Percentiles rank a stretch among this genome's conserved stretches.
Evolutionary conservation across 2,797 vertebrate species (phyloP).

Genomic region (Atherinosoma microstoma): DNA sequence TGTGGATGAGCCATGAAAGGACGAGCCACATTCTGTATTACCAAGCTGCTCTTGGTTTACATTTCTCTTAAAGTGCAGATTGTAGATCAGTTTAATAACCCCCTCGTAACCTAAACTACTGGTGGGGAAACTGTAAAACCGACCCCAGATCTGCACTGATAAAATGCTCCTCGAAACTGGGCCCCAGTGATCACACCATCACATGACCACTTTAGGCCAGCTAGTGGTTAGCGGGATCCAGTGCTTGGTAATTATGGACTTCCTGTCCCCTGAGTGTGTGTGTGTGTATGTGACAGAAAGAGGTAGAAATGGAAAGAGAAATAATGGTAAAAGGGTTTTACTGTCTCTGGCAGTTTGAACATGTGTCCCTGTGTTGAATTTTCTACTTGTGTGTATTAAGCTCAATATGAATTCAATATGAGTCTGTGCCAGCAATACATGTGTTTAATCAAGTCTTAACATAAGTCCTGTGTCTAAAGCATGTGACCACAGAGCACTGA

Average conservation of each 20-base stretch:
- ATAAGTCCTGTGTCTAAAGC: not conserved
- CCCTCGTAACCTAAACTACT: slow-evolving; percentile 39
- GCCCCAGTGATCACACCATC: slow-evolving; percentile 47
- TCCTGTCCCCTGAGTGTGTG: slow-evolving; percentile 40
- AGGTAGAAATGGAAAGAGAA: slow-evolving; percentile 6
- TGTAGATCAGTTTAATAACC: slow-evolving; percentile 49
- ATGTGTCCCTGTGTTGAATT: not conserved
- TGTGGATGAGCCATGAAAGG: slow-evolving; percentile 19
- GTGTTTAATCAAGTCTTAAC: slow-evolving; percentile 22
- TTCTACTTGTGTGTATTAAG: not conserved
- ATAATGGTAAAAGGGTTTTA: slow-evolving; percentile 23
- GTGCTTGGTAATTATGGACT: slow-evolving; percentile 73
- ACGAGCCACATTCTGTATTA: slow-evolving; percentile 17
- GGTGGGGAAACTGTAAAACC: slow-evolving; percentile 37
- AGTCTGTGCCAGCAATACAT: slow-evolving; percentile 51
- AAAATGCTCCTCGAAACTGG: slow-evolving; percentile 40
- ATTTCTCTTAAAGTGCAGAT: slow-evolving; percentile 37
- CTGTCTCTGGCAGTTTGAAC: slow-evolving; percentile 18
- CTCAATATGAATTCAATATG: slow-evolving; percentile 1
- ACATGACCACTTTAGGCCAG: slow-evolving; percentile 54
- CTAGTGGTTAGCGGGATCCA: slow-evolving; percentile 64
- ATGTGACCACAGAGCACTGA: not conserved
- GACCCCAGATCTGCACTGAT: slow-evolving; percentile 43
- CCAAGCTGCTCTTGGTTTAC: slow-evolving; percentile 24
- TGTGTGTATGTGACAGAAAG: slow-evolving; percentile 30